Evolutionary conservation across 2,888 invertebrate species (phyloP).

Genomic region (Ophion obscuratus): DNA sequence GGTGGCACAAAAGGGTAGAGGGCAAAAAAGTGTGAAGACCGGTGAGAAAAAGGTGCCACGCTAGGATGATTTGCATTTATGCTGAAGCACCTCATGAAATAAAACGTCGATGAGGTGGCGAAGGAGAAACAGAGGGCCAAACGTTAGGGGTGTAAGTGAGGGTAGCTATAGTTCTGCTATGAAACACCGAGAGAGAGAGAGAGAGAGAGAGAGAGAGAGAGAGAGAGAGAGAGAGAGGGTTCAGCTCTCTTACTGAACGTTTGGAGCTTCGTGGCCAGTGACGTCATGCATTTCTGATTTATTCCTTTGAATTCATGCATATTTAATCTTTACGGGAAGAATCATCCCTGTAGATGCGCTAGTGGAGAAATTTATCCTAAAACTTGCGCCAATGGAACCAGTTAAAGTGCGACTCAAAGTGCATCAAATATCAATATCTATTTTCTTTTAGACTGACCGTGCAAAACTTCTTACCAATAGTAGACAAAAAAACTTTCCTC

Average conservation of each 20-base stretch:
- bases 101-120: slow-evolving; percentile 36
- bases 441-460: too few relatives aligned
- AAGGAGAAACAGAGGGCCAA: slow-evolving; percentile 23
- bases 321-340: slow-evolving; percentile 53
- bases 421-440: too few relatives aligned
- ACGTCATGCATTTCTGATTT: slow-evolving; percentile 64
- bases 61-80: slow-evolving; percentile 48
- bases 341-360: slow-evolving; percentile 6
- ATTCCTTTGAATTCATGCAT: slow-evolving; percentile 62
- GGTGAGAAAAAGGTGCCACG: slow-evolving; percentile 11
- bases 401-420: slow-evolving; percentile 5
- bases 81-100: slow-evolving; percentile 25
- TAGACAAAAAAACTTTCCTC: too few relatives aligned
- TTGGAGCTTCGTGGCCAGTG: slow-evolving; percentile 10
- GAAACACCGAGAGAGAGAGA: slow-evolving; percentile 30
- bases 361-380: slow-evolving; percentile 7
- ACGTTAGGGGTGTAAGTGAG: slow-evolving; percentile 21
- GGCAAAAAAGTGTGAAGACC: not conserved
- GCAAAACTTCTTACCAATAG: too few relatives aligned
- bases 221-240: not conserved
- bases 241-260: slow-evolving; percentile 37
- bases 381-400: not conserved
- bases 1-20: not conserved
- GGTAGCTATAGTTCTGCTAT: slow-evolving; percentile 24
- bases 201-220: slow-evolving; percentile 3